Evolutionary conservation across 2,888 invertebrate species (phyloP).

Genomic region (Platynereis dumerilii): DNA sequence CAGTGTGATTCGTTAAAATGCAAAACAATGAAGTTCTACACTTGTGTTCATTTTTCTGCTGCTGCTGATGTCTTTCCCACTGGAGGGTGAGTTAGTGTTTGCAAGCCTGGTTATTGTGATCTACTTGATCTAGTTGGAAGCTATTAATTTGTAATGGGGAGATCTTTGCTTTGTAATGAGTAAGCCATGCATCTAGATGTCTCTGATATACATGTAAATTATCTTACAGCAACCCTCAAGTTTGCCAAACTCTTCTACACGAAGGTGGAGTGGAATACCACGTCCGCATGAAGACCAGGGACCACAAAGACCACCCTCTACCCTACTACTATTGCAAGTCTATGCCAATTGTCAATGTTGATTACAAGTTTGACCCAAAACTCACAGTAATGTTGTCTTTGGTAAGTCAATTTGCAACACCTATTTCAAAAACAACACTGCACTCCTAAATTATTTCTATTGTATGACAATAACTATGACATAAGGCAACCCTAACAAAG

Average conservation of each 20-base stretch:
- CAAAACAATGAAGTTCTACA: constrained; percentile 43
- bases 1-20: constrained; percentile 40
- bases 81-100: constrained; percentile 43
- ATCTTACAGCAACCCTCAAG: constrained; percentile 29
- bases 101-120: neutral
- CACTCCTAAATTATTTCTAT: no score
- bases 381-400: constrained; percentile 58
- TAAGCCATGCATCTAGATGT: no score
- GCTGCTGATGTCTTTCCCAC: constrained; percentile 51
- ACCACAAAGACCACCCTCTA: constrained; percentile 20
- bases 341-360: constrained; percentile 45
- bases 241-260: constrained; percentile 33
- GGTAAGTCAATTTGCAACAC: constrained; percentile 43
- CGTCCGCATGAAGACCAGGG: constrained; percentile 39
- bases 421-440: neutral
- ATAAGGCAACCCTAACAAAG: no score
- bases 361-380: constrained; percentile 52
- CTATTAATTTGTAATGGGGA: no score
- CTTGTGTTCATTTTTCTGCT: constrained; percentile 56
- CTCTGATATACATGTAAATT: no score
- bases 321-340: constrained; percentile 37
- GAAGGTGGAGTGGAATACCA: constrained; percentile 47
- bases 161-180: no score
- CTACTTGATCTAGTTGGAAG: no score
- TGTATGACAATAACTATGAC: no score